Conservation (phyloP, 2,888 invertebrate species). For the Macrophya annulata region DNA sequence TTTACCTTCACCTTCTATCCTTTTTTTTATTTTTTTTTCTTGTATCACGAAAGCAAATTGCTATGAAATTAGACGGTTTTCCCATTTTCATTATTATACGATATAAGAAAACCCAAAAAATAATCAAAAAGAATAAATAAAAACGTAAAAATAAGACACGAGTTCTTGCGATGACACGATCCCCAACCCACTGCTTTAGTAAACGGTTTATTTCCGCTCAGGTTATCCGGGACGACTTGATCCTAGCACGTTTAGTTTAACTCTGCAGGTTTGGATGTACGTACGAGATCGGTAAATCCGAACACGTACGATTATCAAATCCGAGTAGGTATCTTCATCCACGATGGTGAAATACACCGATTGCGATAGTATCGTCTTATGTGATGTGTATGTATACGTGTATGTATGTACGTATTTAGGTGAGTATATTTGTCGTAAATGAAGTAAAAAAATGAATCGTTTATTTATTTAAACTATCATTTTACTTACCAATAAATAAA, state of each 20-base stretch:
- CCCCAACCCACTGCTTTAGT: not conserved
- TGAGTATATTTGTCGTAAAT: too few species aligned
- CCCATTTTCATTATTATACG: too few species aligned
- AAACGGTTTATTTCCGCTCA: conserved; percentile 35
- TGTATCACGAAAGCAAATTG: not conserved
- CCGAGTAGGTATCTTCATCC: conserved; percentile 18
- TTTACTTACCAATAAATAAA: conserved; percentile 82
- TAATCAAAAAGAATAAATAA: not conserved
- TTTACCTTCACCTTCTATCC: not conserved
- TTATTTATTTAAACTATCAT: not conserved
- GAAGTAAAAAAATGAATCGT: not conserved
- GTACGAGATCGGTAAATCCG: conserved; percentile 32
- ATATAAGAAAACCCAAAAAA: not conserved
- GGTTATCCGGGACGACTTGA: conserved; percentile 37
- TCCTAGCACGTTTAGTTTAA: conserved; percentile 19
- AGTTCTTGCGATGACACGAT: conserved; percentile 26
- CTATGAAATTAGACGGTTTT: not conserved
- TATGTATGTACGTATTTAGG: too few species aligned
- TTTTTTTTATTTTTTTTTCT: not conserved
- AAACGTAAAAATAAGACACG: not conserved
- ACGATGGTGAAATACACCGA: conserved; percentile 28
- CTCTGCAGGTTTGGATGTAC: not conserved
- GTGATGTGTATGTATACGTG: not conserved
- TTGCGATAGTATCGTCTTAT: not conserved
- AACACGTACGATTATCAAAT: conserved; percentile 50